Evolutionary conservation across 2,888 invertebrate genomes (phyloP).

Genomic region (Monoplex corrugatus): DNA sequence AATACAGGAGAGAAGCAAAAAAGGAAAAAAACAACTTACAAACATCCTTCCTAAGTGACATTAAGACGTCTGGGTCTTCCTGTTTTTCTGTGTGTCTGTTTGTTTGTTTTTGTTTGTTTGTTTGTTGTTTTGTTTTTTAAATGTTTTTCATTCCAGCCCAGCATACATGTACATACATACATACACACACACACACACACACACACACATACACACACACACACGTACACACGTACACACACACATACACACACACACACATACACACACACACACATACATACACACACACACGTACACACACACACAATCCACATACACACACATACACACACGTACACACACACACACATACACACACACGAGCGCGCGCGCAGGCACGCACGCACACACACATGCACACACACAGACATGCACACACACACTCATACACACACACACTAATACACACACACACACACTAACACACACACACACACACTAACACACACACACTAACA

Average conservation of each 20-base stretch:
- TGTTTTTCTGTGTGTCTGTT: too few relatives aligned
- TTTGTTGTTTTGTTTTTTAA: too few relatives aligned
- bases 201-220: slow-evolving; percentile 13
- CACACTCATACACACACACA: slow-evolving; percentile 29
- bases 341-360: slow-evolving; percentile 28
- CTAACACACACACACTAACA: not conserved
- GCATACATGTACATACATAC: not conserved
- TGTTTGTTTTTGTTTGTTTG: too few relatives aligned
- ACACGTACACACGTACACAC: slow-evolving; percentile 27
- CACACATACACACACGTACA: slow-evolving; percentile 5
- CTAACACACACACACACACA: not conserved
- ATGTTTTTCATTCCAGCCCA: too few relatives aligned
- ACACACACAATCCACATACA: slow-evolving; percentile 12
- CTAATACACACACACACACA: slow-evolving; percentile 5
- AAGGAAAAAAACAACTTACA: too few relatives aligned
- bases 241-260: slow-evolving; percentile 29
- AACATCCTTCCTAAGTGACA: too few relatives aligned
- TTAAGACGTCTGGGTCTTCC: too few relatives aligned
- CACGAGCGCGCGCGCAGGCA: not conserved
- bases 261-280: slow-evolving; percentile 34
- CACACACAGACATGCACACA: slow-evolving; percentile 15
- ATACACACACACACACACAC: slow-evolving; percentile 2
- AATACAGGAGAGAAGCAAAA: too few relatives aligned
- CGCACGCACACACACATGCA: not conserved
- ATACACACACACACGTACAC: slow-evolving; percentile 27